A percentile compares a stretch with the other conserved stretches of the same genome.
These are phyloP conservation scores for Acropora tenuis DNA, from an alignment of 64 coral and sea anemone genomes.

Conservation along the genomic window DNA sequence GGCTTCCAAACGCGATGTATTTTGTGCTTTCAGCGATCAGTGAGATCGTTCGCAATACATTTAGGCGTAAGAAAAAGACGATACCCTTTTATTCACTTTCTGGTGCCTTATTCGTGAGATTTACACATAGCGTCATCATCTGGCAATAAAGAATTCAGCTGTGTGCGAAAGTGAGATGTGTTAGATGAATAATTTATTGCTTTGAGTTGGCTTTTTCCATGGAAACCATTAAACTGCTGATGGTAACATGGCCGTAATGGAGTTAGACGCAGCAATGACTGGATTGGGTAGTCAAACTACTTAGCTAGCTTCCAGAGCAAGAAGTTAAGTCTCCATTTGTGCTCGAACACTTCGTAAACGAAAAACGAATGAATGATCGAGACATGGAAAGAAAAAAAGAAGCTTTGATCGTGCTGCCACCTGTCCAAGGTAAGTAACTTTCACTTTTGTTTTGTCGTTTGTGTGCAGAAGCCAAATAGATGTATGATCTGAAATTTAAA, in stretches of 20 bases:
- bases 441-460: not conserved
- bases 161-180: not conserved
- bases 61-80: no score
- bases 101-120: not conserved
- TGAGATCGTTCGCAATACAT: no score
- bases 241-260: not conserved
- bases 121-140: not conserved
- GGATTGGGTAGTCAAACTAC: not conserved
- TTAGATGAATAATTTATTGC: slow-evolving; percentile 39
- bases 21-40: no score
- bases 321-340: not conserved
- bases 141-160: not conserved
- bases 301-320: not conserved
- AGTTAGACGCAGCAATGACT: not conserved
- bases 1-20: no score
- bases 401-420: slow-evolving; percentile 25
- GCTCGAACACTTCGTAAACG: not conserved
- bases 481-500: not conserved
- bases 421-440: slow-evolving; percentile 25
- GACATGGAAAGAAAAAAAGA: slow-evolving; percentile 18
- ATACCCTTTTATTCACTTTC: no score
- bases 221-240: slow-evolving; percentile 19
- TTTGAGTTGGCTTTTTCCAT: slow-evolving; percentile 21
- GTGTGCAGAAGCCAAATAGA: no score
- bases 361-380: not conserved